phyloP scores from a whole-genome alignment of 2,797 vertebrate genomes.

The Streptopelia turtur region DNA sequence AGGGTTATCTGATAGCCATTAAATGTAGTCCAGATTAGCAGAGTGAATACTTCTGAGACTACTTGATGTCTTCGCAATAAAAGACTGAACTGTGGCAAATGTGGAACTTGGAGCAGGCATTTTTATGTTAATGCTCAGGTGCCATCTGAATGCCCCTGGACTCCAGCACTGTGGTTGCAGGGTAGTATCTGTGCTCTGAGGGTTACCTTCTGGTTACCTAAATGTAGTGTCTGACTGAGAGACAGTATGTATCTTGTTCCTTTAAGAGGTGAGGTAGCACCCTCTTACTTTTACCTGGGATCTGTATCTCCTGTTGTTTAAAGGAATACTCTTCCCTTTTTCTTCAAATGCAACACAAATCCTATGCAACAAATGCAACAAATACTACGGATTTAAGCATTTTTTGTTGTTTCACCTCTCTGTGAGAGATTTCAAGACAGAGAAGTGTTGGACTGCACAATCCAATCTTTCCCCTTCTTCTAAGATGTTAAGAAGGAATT shows the following conservation, averaged over 20 bases:
- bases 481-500: neutral
- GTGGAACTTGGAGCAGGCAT: neutral
- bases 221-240: neutral
- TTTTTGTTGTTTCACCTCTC: neutral
- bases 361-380: no score
- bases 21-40: constrained; percentile 61
- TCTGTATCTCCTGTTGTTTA: neutral
- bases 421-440: neutral
- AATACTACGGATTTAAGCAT: neutral
- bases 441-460: neutral
- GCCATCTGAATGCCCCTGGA: neutral
- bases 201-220: neutral
- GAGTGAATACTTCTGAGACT: constrained; percentile 49
- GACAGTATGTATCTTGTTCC: no score
- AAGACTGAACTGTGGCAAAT: constrained; percentile 24
- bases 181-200: neutral
- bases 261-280: neutral
- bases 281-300: neutral
- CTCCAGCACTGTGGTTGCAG: neutral
- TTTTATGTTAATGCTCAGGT: neutral
- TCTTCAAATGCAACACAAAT: neutral
- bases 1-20: constrained; percentile 58
- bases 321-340: neutral
- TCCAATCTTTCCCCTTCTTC: neutral
- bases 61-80: constrained; percentile 13